These are phyloP conservation scores for Calameuta idolon DNA, from an alignment of 2,888 invertebrate species.

Conservation along the genomic window DNA sequence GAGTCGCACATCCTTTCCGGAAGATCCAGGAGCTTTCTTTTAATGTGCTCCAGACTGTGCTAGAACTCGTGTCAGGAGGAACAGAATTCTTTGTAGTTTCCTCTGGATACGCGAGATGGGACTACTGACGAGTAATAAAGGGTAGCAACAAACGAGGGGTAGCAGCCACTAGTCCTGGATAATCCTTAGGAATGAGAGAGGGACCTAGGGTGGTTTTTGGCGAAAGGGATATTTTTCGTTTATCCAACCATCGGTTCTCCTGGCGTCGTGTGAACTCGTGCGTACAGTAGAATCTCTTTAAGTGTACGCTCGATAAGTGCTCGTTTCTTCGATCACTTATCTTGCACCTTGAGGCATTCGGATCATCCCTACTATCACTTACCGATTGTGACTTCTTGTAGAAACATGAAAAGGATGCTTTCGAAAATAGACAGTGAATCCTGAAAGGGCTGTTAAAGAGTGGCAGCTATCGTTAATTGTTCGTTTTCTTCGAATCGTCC, in stretches of 20 bases:
- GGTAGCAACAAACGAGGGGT: constrained; percentile 32
- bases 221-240: neutral
- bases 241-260: neutral
- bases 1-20: neutral
- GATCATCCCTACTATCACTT: too few relatives aligned
- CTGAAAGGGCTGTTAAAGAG: too few relatives aligned
- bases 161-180: constrained; percentile 29
- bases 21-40: neutral
- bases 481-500: too few relatives aligned
- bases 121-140: constrained; percentile 26
- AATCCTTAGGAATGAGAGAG: constrained; percentile 29
- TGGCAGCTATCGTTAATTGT: too few relatives aligned
- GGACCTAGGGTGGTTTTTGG: neutral
- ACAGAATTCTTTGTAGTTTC: neutral
- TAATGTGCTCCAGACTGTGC: neutral
- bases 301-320: too few relatives aligned
- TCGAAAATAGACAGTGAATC: too few relatives aligned
- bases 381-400: too few relatives aligned
- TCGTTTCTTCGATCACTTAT: too few relatives aligned
- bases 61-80: neutral
- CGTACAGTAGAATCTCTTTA: too few relatives aligned
- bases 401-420: too few relatives aligned
- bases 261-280: neutral
- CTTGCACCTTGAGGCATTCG: too few relatives aligned
- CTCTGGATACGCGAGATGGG: neutral